A percentile compares a stretch with the other conserved stretches of the same genome.
Evolutionary conservation across 2,797 vertebrate genomes (phyloP).

Genomic region (Eulemur mongoz): DNA sequence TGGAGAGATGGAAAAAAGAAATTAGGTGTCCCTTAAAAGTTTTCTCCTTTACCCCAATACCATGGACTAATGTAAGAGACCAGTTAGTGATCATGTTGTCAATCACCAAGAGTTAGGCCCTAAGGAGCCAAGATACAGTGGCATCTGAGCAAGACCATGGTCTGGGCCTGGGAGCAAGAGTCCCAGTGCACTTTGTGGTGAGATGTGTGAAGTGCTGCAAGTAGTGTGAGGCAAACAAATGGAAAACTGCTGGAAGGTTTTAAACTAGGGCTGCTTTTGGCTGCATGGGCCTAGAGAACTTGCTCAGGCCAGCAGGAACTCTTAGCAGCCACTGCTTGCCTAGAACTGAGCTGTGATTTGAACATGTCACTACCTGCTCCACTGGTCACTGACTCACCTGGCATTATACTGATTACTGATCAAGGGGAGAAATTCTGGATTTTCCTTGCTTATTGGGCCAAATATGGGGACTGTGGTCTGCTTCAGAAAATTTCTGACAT

Average conservation of each 20-base stretch:
- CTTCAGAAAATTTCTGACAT: conserved; percentile 1
- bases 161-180: background rate
- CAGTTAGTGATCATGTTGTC: background rate
- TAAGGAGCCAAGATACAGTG: background rate
- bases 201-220: background rate
- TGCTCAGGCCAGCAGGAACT: conserved; percentile 17
- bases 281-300: conserved; percentile 8
- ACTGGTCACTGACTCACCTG: conserved; percentile 14
- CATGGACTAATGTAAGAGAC: background rate
- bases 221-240: conserved; percentile 23
- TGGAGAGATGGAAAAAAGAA: background rate
- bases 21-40: background rate
- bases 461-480: background rate
- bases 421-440: conserved; percentile 30
- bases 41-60: background rate
- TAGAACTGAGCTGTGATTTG: conserved; percentile 36
- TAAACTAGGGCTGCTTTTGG: conserved; percentile 24
- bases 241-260: conserved; percentile 31
- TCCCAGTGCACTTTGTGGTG: background rate
- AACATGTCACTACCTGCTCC: conserved; percentile 2
- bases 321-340: conserved; percentile 25
- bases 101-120: background rate
- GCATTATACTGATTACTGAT: background rate
- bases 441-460: background rate
- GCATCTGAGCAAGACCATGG: background rate